Percentiles rank a stretch among this genome's conserved stretches.
Conservation (phyloP, 1,140 invertebrate genomes). For the Pentalonia nigronervosa region DNA sequence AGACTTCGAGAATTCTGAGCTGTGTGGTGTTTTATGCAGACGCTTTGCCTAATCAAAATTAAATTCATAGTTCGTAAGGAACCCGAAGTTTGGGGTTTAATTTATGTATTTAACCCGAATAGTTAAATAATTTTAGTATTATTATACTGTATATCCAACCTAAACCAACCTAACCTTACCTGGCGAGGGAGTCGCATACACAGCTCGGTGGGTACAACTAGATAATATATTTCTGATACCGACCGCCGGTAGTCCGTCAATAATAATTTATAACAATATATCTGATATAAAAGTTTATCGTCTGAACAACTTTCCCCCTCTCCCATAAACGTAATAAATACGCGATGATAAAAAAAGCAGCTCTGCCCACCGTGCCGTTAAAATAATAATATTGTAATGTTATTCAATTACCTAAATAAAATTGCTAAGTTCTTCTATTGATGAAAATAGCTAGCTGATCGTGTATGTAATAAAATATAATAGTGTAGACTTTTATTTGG, state of each 20-base stretch:
- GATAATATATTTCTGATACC: neutral
- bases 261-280: neutral
- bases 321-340: neutral
- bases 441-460: too few relatives aligned
- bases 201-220: neutral
- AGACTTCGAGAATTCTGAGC: neutral
- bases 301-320: neutral
- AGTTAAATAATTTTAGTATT: neutral
- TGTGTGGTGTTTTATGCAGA: neutral
- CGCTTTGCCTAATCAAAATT: slow-evolving; percentile 8
- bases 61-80: neutral
- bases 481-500: too few relatives aligned
- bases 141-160: neutral
- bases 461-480: too few relatives aligned
- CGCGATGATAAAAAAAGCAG: too few relatives aligned
- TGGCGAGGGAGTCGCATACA: neutral
- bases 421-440: too few relatives aligned
- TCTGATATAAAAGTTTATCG: neutral
- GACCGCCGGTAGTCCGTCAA: neutral
- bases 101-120: too few relatives aligned
- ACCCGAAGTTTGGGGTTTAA: too few relatives aligned
- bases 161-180: neutral
- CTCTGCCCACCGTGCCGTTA: too few relatives aligned
- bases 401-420: too few relatives aligned
- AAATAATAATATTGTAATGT: too few relatives aligned